Evolutionary conservation across 2,113 vertebrate genomes (phyloP).

Genomic region (Alectura lathami): DNA sequence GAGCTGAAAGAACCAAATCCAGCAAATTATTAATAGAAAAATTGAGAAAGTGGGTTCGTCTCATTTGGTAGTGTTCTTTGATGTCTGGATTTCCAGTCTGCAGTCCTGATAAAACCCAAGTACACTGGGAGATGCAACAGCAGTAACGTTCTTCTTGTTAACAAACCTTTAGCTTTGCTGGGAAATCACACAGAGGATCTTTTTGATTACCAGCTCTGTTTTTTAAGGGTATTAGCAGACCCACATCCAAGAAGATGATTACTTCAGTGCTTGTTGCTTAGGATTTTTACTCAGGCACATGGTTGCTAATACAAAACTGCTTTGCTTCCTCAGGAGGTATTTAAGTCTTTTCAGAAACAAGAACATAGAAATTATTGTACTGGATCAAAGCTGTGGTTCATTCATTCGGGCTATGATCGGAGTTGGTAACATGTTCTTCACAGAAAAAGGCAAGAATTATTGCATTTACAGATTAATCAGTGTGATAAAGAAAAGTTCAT

Average conservation of each 20-base stretch:
- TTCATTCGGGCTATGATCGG: not conserved
- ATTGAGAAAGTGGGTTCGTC: not conserved
- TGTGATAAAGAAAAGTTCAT: not conserved
- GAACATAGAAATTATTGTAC: not conserved
- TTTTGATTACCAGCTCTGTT: not conserved
- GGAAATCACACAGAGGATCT: not conserved
- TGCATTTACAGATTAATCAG: not conserved
- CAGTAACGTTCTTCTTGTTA: not conserved
- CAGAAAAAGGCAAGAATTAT: not conserved
- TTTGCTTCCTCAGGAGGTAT: not conserved
- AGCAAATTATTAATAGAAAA: not conserved
- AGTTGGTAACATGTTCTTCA: not conserved
- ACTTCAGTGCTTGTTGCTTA: constrained; percentile 8
- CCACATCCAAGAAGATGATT: not conserved
- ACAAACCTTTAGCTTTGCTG: not conserved
- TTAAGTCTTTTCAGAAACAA: not conserved
- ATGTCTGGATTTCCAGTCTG: not conserved
- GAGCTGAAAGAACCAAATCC: not conserved
- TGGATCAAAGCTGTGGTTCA: not conserved
- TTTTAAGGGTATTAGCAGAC: not conserved
- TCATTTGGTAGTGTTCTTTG: not conserved
- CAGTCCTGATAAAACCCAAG: not conserved
- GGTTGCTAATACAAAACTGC: not conserved
- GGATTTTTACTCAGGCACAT: not conserved
- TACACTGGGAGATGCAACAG: not conserved